Percentiles rank a stretch among this genome's conserved stretches.
These are phyloP conservation scores for Corbicula japonica DNA, from an alignment of 2,888 invertebrate genomes.

Conservation along the genomic window DNA sequence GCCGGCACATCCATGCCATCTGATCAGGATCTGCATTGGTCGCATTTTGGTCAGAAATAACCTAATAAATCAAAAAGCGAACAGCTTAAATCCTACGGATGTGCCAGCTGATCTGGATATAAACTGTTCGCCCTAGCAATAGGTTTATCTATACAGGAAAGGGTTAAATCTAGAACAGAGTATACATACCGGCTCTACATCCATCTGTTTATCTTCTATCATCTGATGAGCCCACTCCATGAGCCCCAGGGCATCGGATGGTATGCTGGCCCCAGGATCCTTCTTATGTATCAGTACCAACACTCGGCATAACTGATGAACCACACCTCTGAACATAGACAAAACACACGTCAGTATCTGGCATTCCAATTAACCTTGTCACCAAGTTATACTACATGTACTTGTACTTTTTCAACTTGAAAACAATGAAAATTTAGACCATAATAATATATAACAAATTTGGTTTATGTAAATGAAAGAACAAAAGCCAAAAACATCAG, in stretches of 20 bases:
- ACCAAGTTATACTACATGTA: not conserved
- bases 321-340: constrained; percentile 75
- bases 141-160: no score
- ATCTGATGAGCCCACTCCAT: constrained; percentile 83
- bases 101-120: no score
- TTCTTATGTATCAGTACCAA: constrained; percentile 80
- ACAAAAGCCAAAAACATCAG: no score
- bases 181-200: constrained; percentile 66
- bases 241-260: constrained; percentile 81
- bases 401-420: not conserved
- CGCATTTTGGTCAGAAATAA: no score
- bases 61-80: no score
- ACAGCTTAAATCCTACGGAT: no score
- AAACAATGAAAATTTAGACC: not conserved
- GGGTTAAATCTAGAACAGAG: no score
- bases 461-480: no score
- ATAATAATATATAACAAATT: no score
- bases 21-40: no score
- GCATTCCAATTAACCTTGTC: not conserved
- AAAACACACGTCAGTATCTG: constrained; percentile 7
- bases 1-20: no score
- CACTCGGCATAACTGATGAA: constrained; percentile 82
- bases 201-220: constrained; percentile 78
- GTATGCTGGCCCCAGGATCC: constrained; percentile 78
- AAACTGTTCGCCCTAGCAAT: no score